Percentiles rank a stretch among this genome's conserved stretches.
phyloP scores from a whole-genome alignment of 2,113 vertebrate species.

The Camelus dromedarius region DNA sequence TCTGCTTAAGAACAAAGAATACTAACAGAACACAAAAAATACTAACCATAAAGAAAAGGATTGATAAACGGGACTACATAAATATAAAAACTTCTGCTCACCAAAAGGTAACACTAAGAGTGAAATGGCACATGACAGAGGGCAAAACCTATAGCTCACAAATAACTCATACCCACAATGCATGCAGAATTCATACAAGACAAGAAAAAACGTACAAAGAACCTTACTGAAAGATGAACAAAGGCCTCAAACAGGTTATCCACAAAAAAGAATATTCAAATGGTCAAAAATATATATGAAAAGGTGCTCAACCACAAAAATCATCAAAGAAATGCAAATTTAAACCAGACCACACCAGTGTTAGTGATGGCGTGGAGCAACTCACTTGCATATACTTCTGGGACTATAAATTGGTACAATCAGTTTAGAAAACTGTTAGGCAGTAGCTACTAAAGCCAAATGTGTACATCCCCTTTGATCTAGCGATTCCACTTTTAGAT shows the following conservation, averaged over 20 bases:
- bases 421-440: conserved; percentile 30
- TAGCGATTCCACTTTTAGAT: conserved; percentile 18
- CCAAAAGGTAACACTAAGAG: conserved; percentile 45
- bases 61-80: neutral
- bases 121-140: conserved; percentile 9
- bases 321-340: neutral
- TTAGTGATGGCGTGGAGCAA: neutral
- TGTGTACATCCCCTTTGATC: neutral
- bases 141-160: neutral
- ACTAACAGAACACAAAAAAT: neutral
- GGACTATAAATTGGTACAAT: neutral
- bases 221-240: neutral
- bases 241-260: neutral
- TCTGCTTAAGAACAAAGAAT: conserved; percentile 44
- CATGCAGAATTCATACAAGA: neutral
- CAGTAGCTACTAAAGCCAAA: conserved; percentile 28
- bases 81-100: conserved; percentile 41
- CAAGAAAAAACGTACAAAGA: conserved; percentile 18
- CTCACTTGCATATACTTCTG: neutral
- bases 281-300: conserved; percentile 14
- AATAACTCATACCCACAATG: neutral
- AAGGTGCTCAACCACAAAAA: conserved; percentile 29
- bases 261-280: conserved; percentile 1
- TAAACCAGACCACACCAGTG: conserved; percentile 28
- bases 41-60: conserved; percentile 1